These are phyloP conservation scores for Herpailurus yagouaroundi DNA, from an alignment of 2,113 vertebrate genomes.

Conservation along the genomic window DNA sequence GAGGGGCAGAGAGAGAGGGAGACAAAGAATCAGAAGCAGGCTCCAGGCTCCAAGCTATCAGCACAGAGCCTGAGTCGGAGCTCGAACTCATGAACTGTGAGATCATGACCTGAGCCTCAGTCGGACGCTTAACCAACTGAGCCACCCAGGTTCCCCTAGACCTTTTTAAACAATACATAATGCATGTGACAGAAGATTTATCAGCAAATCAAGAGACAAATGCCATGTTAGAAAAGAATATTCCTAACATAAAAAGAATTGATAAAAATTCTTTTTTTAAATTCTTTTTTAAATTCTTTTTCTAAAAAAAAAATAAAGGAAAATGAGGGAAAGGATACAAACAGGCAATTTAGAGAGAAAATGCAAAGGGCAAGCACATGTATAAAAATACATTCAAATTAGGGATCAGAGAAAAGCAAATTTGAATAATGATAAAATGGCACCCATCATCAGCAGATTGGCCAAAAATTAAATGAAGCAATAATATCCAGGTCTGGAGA, in stretches of 20 bases:
- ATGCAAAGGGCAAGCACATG: neutral
- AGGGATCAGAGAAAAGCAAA: neutral
- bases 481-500: neutral
- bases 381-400: slow-evolving; percentile 4
- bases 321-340: slow-evolving; percentile 1
- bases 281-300: too few species aligned
- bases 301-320: neutral
- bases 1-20: too few species aligned
- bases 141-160: neutral
- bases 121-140: neutral
- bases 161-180: slow-evolving; percentile 44
- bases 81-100: too few species aligned
- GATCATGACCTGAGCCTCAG: neutral
- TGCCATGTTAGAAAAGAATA: neutral
- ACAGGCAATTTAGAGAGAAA: slow-evolving; percentile 8
- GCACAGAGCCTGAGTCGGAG: neutral
- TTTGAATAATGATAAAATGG: neutral
- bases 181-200: neutral
- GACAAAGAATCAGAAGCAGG: too few species aligned
- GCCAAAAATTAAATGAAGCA: neutral
- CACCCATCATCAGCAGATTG: neutral
- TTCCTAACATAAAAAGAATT: neutral
- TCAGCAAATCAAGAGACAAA: slow-evolving; percentile 16
- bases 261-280: neutral
- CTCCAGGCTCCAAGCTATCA: neutral